Conservation (phyloP, 2,888 invertebrate species). For the Caenorhabditis zanzibari region DNA sequence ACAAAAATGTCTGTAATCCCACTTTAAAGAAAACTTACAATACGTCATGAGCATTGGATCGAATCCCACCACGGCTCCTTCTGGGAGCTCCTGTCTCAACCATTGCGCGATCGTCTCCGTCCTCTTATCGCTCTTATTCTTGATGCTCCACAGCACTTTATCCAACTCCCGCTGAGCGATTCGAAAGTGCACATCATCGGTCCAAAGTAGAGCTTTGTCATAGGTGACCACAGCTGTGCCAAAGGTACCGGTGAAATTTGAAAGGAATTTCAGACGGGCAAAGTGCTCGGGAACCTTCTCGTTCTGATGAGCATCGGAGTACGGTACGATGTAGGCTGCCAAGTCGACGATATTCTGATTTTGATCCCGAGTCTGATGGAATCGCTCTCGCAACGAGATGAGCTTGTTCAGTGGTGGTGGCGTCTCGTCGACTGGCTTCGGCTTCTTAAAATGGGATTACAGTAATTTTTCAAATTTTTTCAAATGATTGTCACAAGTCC, state of each 20-base stretch:
- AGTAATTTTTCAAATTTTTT: not conserved
- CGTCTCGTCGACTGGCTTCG: not conserved
- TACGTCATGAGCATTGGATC: constrained; percentile 87
- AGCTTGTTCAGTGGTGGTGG: constrained; percentile 2
- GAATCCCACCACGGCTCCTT: constrained; percentile 88
- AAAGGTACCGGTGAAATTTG: constrained; percentile 93
- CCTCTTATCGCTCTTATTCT: constrained; percentile 89
- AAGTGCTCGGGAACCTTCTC: constrained; percentile 91
- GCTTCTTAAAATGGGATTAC: not conserved
- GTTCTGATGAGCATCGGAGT: constrained; percentile 78
- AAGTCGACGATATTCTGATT: not conserved
- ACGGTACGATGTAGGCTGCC: constrained; percentile 75
- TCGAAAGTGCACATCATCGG: constrained; percentile 95
- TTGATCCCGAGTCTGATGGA: not conserved
- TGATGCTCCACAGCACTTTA: constrained; percentile 89
- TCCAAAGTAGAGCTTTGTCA: constrained; percentile 89
- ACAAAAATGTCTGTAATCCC: no score
- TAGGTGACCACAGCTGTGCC: constrained; percentile 84
- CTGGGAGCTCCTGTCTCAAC: constrained; percentile 65
- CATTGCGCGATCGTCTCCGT: constrained; percentile 75
- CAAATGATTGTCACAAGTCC: no score
- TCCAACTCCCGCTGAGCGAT: constrained; percentile 84
- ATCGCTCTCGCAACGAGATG: not conserved
- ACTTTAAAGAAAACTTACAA: not conserved
- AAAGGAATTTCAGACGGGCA: constrained; percentile 90